Evolutionary conservation across 1,140 invertebrate genomes (phyloP), one percentile per base, ranked within the genome.

Genomic region (Cheumatopsyche charites): DNA sequence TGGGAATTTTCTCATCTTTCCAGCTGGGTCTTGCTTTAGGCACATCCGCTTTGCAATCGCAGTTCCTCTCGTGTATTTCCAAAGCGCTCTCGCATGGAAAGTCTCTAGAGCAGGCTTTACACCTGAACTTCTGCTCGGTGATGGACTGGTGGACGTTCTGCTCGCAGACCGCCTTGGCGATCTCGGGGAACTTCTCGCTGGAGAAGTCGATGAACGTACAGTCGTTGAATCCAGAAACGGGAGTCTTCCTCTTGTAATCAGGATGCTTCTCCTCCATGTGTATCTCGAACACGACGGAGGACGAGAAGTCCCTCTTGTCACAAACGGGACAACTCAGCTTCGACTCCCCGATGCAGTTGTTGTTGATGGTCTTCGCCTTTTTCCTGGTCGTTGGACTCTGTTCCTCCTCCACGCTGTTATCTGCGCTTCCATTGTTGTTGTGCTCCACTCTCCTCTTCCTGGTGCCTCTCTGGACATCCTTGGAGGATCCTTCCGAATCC

Each of bases 181-280:
- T 93, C 41, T 91, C 83, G 0, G 92, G 87, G 77, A 93, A 94
- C 78, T 94, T 94, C 52, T 87, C 85, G 25, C 87, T 88, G 0
- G 92, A 90, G 77, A 94, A 94, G 77, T 94, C 91, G 0, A 91
- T 87, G 78, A 92, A 92, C 2, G 87, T 89, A n/a, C 93, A 80
- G 79, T 94, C 91, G 62, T 89, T 85, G 78, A 91, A 94, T 2
- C 91, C 90, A 0, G 87, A 79, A 0, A 87, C 82, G 41, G 73
- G 72, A 65, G 79, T 81, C 73, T 89, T 88, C n/a, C 88, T 84
- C 5, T 85, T 86, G 70, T 88, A 88, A 6, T 90, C 87, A 1
- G 87, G 88, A 81, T 94, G 92, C 65, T 86, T 86, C n/a, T 86
- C 83, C 75, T 92, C 90, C 71, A 94, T 78, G 72, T 94, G 92